Base-by-base conservation (phyloP, 2,113 vertebrate species). In the Oreochromis spilurus region DNA sequence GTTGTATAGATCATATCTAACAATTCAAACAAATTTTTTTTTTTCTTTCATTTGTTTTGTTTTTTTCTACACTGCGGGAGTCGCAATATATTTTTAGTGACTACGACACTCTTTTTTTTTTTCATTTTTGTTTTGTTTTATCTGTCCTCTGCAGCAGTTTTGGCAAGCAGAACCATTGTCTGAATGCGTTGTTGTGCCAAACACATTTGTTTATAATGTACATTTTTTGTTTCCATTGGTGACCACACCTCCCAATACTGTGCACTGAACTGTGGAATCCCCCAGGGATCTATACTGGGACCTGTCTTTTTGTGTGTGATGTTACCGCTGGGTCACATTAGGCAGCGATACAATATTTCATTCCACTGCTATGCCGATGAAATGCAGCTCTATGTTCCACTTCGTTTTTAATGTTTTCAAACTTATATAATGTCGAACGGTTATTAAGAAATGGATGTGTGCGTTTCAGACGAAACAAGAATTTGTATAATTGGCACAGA, bases 221-320 rank as follows among this genome's bases (percentile, higher is more conserved):
- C 7, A 43, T 43, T 12, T 43, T 65, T 65, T 13, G 34, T 13
- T 38, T 38, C 38, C 34, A 21, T 13, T 36, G 31, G 31, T 62
- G 58, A 36, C 8, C 16, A 19, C 58, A 34, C 29, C 29, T 62
- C 31, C 19, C 60, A 65, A 7, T 38, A 65, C 19, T 21, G 19
- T 38, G 34, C 34, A 67, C 60, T 67, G 19, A 0, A 67, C 31
- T 67, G 19, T 67, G 60, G 60, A 65, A 38, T 65, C 17, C 19
- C 6, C 31, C 34, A 3, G 16, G 58, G 9, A 0, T 62, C 16
- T 34, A 62, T 62, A 62, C 29, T 36, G 29, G 58, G 0, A 19
- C 58, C 9, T 62, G 29, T 62, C 29, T 60, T 34, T 62, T 34
- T 19, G 0, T 60, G 5, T 62, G 58, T 36, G 34, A 36, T 1